Evolutionary conservation across 1,140 invertebrate genomes (phyloP), one percentile per base, ranked within the genome.

Genomic region (Ephestia elutella): DNA sequence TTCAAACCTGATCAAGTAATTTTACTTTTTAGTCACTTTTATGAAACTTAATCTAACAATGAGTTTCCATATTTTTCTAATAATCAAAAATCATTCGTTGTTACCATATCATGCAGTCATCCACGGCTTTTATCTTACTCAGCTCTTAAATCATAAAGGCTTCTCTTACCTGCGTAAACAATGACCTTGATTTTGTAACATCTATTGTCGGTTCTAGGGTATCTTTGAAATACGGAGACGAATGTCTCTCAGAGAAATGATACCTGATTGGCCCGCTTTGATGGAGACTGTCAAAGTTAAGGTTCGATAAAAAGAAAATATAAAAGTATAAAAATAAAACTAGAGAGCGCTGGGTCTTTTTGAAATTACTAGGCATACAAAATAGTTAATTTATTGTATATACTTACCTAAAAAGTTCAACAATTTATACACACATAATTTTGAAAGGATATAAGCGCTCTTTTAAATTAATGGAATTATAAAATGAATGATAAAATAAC

Each of bases 141-240:
- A n/a, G 19, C 20, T 25, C 10, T 13, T 13, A 53, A 53, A 53
- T 21, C 19, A 53, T 53, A 5, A 53, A 25, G 9, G 50, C 50
- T 53, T 53, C 0, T 53, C 21, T 21, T 53, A 21, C 13, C 19
- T 13, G 5, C 50, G 19, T 53, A 53, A 50, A 44, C 15, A 44
- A 44, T 44, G 38, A 44, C 38, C 38, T 53, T 53, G 56, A 57
- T 63, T 55, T 57, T 66, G 66, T 72, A 73, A 78, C 69, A 60
- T 72, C 60, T 81, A 59, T 74, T 85, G 63, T 82, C 60, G 65
- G 79, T 89, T 89, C 73, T 91, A 92, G 92, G 91, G 91, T 74
- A 87, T 92, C 80, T 92, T 90, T 91, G 86, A 91, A 78, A 92
- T 91, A 84, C 89, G 90, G 84, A 91, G 92, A 89, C 91, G 90